A percentile compares a stretch with the other conserved stretches of the same genome.
Evolutionary conservation across 2,797 vertebrate species (phyloP).

Genomic region (Phalloptychus januarius): DNA sequence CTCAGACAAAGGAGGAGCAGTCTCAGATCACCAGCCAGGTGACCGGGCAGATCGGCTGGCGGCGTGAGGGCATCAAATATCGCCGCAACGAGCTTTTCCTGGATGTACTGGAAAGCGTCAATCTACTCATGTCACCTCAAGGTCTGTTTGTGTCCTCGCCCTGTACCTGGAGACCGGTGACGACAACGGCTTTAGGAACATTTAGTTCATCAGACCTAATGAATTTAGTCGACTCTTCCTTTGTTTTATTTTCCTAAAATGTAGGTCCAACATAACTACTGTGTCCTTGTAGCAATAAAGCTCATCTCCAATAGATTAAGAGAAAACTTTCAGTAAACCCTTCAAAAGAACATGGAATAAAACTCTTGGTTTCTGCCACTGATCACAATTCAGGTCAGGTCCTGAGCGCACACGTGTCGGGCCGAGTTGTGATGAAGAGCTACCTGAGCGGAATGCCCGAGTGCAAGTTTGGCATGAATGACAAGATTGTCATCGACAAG

Average conservation of each 20-base stretch:
- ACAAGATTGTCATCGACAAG: constrained; percentile 99
- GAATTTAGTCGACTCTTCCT: background rate
- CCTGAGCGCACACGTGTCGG: constrained; percentile 96
- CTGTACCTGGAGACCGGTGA: background rate
- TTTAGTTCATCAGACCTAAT: background rate
- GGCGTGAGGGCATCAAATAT: constrained; percentile 98
- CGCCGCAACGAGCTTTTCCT: constrained; percentile 97
- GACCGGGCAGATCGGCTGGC: constrained; percentile 98
- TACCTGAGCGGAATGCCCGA: constrained; percentile 99
- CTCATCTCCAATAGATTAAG: background rate
- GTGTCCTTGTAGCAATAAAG: background rate
- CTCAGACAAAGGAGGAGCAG: constrained; percentile 97
- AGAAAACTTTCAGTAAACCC: background rate
- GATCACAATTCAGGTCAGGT: constrained; percentile 87
- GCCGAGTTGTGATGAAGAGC: constrained; percentile 99
- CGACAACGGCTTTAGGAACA: background rate
- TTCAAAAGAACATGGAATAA: background rate
- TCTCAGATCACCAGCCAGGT: constrained; percentile 99
- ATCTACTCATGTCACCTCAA: constrained; percentile 98
- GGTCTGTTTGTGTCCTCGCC: constrained; percentile 72
- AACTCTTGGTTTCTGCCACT: background rate
- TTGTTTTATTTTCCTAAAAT: background rate
- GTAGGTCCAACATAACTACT: background rate
- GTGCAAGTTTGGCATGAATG: constrained; percentile 99
- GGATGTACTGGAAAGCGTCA: constrained; percentile 97